Evolutionary conservation across 2,888 invertebrate species (phyloP), one percentile per base, ranked within the genome.

Genomic region (Augiades crinisus): DNA sequence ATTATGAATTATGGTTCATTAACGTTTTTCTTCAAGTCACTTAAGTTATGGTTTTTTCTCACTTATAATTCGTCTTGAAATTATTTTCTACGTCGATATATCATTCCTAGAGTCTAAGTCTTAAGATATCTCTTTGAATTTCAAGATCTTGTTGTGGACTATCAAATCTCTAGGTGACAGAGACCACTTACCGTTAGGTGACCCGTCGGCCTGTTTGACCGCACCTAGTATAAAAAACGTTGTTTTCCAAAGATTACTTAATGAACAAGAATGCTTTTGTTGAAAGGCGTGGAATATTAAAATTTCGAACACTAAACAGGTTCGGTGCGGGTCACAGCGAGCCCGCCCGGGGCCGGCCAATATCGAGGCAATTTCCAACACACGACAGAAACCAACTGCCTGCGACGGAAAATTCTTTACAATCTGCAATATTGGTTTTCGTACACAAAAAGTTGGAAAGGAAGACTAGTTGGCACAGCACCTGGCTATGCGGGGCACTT

Each of bases 401-500:
- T 36, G 27, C 27, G 10, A 22, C 40, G 16, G 30, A 36, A 30
- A 44, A 44, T 51, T 51, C 50, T 51, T 51, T 30, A 44, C 50
- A 44, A 36, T 50, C 36, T 50, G 10, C 44, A 41, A 51, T 51
- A 51, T 51, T 51, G 37, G 50, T 51, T 51, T 51, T 51, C 36
- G 43, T 34, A 24, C 30, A 41, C 41, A 51, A 51, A 51, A 51
- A 51, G 37, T 17, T 34, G 36, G 44, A 12, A 30, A 33, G 19
- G 16, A 36, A 37, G 49, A 38, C 22, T 36, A 59, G 64, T 79
- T 75, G 78, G 78, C 78, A 72, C 62, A 55, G 62, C 70, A 78
- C 76, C 78, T 80, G 77, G 72, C 72, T 66, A 58, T 59, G 58
- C 61, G 65, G 67, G 62, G 61, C 62, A 65, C 66, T 71, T 72